Conservation (phyloP, 1,140 invertebrate genomes). For the Drosophila burlai region DNA sequence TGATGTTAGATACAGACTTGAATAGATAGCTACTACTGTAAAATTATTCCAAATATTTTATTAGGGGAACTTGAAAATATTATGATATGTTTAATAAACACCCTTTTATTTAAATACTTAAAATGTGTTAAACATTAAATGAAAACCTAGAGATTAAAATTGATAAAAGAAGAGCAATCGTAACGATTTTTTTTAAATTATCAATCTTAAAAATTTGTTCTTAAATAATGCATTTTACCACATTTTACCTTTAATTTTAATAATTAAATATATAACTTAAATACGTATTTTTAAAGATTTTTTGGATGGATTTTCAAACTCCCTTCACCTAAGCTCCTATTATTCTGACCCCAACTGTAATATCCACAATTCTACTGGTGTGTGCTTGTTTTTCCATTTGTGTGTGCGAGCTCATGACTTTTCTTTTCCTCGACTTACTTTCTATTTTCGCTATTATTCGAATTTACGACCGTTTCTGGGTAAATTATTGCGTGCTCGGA, state of each 20-base stretch:
- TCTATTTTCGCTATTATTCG: slow-evolving; percentile 57
- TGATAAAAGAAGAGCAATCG: too few species aligned
- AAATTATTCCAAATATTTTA: too few species aligned
- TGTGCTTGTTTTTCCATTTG: slow-evolving; percentile 49
- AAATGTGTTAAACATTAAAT: too few species aligned
- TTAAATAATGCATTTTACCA: too few species aligned
- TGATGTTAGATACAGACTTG: background rate
- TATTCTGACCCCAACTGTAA: background rate
- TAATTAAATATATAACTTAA: too few species aligned
- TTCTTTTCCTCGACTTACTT: slow-evolving; percentile 26
- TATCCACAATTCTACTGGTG: slow-evolving; percentile 26
- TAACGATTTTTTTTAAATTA: too few species aligned
- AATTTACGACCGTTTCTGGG: slow-evolving; percentile 66
- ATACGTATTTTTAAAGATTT: background rate
- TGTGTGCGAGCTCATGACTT: slow-evolving; percentile 44
- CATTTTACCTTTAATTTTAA: too few species aligned
- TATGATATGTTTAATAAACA: too few species aligned
- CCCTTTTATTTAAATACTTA: too few species aligned
- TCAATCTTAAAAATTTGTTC: too few species aligned
- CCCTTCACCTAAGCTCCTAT: background rate
- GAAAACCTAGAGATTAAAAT: too few species aligned
- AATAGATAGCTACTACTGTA: background rate
- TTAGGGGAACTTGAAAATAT: too few species aligned
- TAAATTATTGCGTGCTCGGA: slow-evolving; percentile 59
- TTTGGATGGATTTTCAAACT: background rate